phyloP scores from a whole-genome alignment of 2,888 invertebrate genomes.

The Oxystoma pomonae region DNA sequence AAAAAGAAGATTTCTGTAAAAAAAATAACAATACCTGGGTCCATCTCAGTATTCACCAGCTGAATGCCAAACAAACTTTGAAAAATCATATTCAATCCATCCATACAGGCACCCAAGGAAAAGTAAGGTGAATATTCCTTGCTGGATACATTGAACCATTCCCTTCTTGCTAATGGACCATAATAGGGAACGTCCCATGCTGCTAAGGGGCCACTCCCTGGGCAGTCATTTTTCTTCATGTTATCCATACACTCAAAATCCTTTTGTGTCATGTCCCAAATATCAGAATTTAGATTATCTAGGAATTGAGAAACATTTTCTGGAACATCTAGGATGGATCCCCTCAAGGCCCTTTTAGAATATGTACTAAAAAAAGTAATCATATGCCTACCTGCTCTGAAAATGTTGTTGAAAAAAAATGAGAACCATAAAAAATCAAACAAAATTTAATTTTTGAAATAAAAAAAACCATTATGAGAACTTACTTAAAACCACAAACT shows the following conservation, averaged over 20 bases:
- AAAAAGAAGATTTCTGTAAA: too few relatives aligned
- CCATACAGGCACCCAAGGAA: conserved; percentile 93
- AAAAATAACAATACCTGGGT: too few relatives aligned
- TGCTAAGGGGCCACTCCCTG: conserved; percentile 43
- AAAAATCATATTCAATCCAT: conserved; percentile 89
- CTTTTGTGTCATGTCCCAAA: conserved; percentile 63
- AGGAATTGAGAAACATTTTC: conserved; percentile 77
- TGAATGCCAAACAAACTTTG: conserved; percentile 77
- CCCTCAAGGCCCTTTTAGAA: conserved; percentile 83
- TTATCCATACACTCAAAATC: conserved; percentile 74
- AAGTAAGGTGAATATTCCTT: conserved; percentile 81
- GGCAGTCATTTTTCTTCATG: conserved; percentile 58
- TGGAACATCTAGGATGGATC: conserved; percentile 81
- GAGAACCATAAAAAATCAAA: too few relatives aligned
- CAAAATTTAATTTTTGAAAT: too few relatives aligned
- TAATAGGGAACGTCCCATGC: conserved; percentile 91
- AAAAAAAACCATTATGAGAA: too few relatives aligned
- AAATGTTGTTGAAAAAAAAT: too few relatives aligned
- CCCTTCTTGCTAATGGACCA: conserved; percentile 67
- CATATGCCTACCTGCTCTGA: too few relatives aligned
- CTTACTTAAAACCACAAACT: conserved; percentile 67
- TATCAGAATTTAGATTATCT: conserved; percentile 65
- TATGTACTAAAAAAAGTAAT: conserved; percentile 75
- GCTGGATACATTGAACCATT: conserved; percentile 64
- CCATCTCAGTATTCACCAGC: conserved; percentile 66